phyloP scores from a whole-genome alignment of 2,888 invertebrate genomes.

The Euproctis similis region DNA sequence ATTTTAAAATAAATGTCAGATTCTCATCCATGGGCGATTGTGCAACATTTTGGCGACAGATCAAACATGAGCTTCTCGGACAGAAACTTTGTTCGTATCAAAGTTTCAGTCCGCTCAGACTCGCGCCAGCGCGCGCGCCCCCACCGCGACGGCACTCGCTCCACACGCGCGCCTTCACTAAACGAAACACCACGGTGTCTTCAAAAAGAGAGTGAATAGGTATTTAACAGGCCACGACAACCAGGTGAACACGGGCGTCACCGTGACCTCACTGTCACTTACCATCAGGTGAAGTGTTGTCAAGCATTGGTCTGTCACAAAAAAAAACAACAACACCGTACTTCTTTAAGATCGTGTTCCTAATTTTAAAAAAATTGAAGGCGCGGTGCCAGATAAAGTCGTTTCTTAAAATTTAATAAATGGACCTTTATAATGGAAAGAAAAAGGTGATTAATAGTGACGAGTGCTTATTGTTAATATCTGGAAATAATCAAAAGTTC shows the following conservation, averaged over 20 bases:
- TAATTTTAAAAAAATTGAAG: slow-evolving; percentile 24
- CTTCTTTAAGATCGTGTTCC: slow-evolving; percentile 20
- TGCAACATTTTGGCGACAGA: slow-evolving; percentile 64
- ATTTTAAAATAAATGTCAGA: slow-evolving; percentile 76
- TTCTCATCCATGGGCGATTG: slow-evolving; percentile 75
- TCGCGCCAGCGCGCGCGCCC: slow-evolving; percentile 12
- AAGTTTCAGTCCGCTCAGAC: slow-evolving; percentile 19
- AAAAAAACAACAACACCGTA: slow-evolving; percentile 11
- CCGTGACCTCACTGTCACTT: no score
- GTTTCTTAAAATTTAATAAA: slow-evolving; percentile 16
- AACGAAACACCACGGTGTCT: no score
- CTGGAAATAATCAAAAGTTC: no score
- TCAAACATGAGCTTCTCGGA: slow-evolving; percentile 57
- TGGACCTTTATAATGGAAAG: slow-evolving; percentile 51
- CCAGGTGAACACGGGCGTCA: no score
- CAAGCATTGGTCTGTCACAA: no score
- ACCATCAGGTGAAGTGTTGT: no score
- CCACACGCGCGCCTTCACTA: slow-evolving; percentile 21
- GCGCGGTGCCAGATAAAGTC: slow-evolving; percentile 33
- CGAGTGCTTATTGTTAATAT: no score
- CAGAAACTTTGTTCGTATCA: slow-evolving; percentile 39
- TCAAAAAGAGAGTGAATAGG: no score
- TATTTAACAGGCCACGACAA: no score
- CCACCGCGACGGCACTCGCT: slow-evolving; percentile 17
- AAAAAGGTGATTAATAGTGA: slow-evolving; percentile 67